These are phyloP conservation scores for Ceyx margarethae DNA, from an alignment of 2,113 vertebrate species.

Conservation along the genomic window DNA sequence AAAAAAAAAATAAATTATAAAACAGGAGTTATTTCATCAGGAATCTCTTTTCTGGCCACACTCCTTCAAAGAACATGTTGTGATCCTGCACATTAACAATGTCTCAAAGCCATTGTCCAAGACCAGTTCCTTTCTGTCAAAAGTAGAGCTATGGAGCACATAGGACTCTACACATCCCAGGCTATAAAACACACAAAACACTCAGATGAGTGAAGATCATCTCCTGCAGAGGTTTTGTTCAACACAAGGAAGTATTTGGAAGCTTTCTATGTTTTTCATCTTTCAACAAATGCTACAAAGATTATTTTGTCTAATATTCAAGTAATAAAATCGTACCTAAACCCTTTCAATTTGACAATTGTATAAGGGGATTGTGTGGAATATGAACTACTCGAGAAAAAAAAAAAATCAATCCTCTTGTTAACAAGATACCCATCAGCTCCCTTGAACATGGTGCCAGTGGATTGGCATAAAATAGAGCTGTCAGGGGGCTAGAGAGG, in stretches of 20 bases:
- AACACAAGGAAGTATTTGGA: neutral
- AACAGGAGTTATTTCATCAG: neutral
- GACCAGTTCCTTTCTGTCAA: neutral
- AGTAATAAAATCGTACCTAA: neutral
- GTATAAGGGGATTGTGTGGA: neutral
- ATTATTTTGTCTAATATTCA: neutral
- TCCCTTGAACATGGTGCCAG: neutral
- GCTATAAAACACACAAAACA: neutral
- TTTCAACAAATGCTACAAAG: neutral
- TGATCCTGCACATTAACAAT: neutral
- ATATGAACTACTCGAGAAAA: neutral
- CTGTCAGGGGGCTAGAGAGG: neutral
- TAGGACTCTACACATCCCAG: neutral
- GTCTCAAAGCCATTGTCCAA: neutral
- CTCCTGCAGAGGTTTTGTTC: neutral
- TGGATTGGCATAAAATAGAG: neutral
- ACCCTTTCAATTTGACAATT: neutral
- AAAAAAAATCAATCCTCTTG: neutral
- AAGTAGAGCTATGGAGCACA: neutral
- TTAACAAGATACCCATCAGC: neutral
- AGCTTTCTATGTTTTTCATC: neutral
- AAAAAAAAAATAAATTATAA: neutral
- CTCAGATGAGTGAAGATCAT: neutral
- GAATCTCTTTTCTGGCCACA: neutral
- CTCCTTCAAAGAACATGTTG: neutral